Conservation (phyloP, 2,797 vertebrate genomes). For the Selene dorsalis region DNA sequence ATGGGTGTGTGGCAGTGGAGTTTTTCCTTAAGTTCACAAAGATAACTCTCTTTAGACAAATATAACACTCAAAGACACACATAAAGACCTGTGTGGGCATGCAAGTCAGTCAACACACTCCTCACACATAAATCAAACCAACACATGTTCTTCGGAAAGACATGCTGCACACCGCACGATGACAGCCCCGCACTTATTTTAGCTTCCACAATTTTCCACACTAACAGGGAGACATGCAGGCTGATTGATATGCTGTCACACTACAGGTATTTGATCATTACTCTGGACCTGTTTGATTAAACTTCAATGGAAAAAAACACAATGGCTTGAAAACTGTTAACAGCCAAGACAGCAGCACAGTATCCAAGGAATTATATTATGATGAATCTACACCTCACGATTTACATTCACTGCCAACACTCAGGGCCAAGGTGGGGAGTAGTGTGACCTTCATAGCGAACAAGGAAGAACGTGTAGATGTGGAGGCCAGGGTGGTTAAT, state of each 20-base stretch:
- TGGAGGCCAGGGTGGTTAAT: not conserved
- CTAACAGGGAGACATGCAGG: not conserved
- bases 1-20: not conserved
- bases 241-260: not conserved
- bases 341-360: not conserved
- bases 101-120: conserved; percentile 38
- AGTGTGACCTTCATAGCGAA: not conserved
- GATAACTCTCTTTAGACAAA: conserved; percentile 47
- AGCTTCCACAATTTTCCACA: conserved; percentile 23
- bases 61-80: conserved; percentile 39
- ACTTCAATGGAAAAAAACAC: not conserved
- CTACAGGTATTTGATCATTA: not conserved
- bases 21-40: conserved; percentile 37
- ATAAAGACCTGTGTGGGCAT: conserved; percentile 17
- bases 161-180: not conserved
- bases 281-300: not conserved
- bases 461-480: not conserved
- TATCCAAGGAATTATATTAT: not conserved
- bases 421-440: not conserved
- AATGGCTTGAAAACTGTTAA: not conserved
- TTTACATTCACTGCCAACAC: not conserved
- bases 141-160: conserved; percentile 3
- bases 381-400: not conserved
- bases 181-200: conserved; percentile 11
- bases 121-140: conserved; percentile 33